Conservation (phyloP, 92 coral and sea anemone genomes). For the Zoanthus gigantus region DNA sequence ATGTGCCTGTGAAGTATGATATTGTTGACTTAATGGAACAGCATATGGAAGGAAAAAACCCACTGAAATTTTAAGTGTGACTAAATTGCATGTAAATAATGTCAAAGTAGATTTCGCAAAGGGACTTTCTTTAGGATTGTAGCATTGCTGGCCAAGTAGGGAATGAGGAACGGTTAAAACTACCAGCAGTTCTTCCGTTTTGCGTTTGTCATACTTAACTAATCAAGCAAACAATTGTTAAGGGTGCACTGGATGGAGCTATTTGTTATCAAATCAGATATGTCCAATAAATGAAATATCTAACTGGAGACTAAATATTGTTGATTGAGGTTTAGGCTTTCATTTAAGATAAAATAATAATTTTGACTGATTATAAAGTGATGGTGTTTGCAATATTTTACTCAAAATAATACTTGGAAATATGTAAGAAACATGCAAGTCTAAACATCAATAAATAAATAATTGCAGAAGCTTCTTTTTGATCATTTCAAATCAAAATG, state of each 20-base stretch:
- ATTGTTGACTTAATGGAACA: slow-evolving; percentile 50
- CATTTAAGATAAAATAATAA: no score
- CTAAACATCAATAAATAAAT: not conserved
- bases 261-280: no score
- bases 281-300: no score
- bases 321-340: no score
- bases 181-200: no score
- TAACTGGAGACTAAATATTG: no score
- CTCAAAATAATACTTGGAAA: no score
- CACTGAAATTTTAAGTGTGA: slow-evolving; percentile 27
- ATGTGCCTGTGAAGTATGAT: slow-evolving; percentile 54
- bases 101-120: not conserved
- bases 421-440: not conserved
- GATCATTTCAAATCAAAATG: not conserved
- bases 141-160: not conserved
- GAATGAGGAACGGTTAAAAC: not conserved
- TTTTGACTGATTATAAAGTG: no score
- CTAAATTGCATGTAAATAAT: not conserved
- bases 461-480: not conserved
- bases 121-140: not conserved
- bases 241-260: no score
- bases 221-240: no score
- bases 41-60: slow-evolving; percentile 50
- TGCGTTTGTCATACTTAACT: no score
- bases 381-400: no score